Evolutionary conservation across 2,888 invertebrate genomes (phyloP), one percentile per base, ranked within the genome.

Genomic region (Xanthorhoe designata): DNA sequence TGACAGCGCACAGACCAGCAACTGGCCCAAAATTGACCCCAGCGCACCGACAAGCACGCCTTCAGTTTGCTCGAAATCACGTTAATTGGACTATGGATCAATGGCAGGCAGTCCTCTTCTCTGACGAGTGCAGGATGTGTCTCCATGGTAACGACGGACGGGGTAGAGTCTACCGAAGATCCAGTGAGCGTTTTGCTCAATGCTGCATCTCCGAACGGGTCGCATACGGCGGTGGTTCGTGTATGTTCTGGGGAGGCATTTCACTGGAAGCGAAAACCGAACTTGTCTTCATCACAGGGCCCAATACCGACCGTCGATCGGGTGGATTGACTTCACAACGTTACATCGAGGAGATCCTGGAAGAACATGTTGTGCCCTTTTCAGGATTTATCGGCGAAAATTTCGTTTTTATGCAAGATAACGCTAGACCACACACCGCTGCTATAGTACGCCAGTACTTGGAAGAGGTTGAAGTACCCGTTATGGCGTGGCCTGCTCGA

Each of bases 81-180:
- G n/a, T n/a, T n/a, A n/a, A n/a, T n/a, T n/a, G n/a, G n/a, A n/a
- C n/a, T n/a, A n/a, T n/a, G n/a, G n/a, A n/a, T n/a, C n/a, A n/a
- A n/a, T n/a, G n/a, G n/a, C n/a, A n/a, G n/a, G n/a, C n/a, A n/a
- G n/a, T n/a, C n/a, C n/a, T n/a, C n/a, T n/a, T n/a, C n/a, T n/a
- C n/a, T n/a, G n/a, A n/a, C n/a, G 63, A 66, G 61, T 64, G 58
- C 61, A 68, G 38, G 17, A 56, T 52, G 53, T 56, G 51, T 32
- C 29, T 63, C 1, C 35, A 57, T 49, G 45, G 59, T 9, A 19
- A 62, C 58, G 50, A 58, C 42, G 45, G 50, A 53, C 52, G 56
- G 8, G 49, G 49, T 7, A 54, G 61, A 18, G 69, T 68, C 1
- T 35, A 62, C 58, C 24, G 69, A 59, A 50, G 64, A 49, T 2